Evolutionary conservation across 2,888 invertebrate genomes (phyloP).

Genomic region (Oscheius onirici): DNA sequence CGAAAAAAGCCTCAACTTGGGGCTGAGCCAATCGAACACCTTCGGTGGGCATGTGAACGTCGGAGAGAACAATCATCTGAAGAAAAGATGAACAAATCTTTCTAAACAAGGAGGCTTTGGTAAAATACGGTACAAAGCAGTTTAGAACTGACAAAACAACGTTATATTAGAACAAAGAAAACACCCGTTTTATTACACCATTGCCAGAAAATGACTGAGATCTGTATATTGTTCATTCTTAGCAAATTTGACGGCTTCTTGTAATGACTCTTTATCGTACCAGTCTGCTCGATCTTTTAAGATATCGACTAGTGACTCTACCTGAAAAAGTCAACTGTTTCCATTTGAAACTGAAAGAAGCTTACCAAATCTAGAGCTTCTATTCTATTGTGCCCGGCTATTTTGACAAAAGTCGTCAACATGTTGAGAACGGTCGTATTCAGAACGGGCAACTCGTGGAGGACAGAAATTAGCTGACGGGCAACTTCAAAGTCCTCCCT

Average conservation of each 20-base stretch:
- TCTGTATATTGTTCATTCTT: neutral
- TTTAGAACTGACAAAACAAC: neutral
- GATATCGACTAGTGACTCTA: neutral
- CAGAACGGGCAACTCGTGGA: constrained; percentile 10
- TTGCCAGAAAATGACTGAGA: neutral
- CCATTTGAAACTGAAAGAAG: neutral
- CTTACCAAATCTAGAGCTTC: neutral
- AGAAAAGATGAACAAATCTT: neutral
- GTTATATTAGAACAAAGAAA: neutral
- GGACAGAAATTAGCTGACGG: neutral
- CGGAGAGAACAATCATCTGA: constrained; percentile 44
- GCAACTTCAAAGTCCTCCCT: constrained; percentile 13
- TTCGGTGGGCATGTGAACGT: constrained; percentile 51
- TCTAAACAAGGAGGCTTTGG: too few species aligned
- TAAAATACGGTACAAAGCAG: too few species aligned
- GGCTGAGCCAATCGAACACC: constrained; percentile 52
- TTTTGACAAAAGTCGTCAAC: constrained; percentile 6
- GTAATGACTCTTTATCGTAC: constrained; percentile 14
- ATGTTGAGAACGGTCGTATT: neutral
- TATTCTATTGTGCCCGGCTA: neutral
- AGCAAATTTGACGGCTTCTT: neutral
- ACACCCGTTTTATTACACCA: neutral
- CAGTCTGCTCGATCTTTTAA: constrained; percentile 14
- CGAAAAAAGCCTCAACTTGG: constrained; percentile 59
- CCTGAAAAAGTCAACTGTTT: neutral